phyloP scores from a whole-genome alignment of 2,888 invertebrate genomes.

The Athrips mouffetella region DNA sequence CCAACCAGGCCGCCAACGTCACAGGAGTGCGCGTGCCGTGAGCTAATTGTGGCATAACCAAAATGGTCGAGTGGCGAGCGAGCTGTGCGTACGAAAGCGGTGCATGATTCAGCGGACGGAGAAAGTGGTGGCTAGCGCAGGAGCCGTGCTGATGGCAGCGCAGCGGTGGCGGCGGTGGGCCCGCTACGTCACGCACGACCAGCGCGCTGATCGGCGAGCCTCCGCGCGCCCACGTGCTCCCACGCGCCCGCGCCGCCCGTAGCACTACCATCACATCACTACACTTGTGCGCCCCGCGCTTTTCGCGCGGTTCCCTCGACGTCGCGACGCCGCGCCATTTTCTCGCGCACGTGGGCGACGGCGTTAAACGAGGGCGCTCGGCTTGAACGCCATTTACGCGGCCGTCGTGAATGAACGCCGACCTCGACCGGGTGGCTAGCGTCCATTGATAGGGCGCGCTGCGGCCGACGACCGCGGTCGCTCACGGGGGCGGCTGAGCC shows the following conservation, averaged over 20 bases:
- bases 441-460: constrained; percentile 71
- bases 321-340: constrained; percentile 76
- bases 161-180: constrained; percentile 22
- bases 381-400: constrained; percentile 69
- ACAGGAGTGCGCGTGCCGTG: constrained; percentile 62
- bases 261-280: constrained; percentile 57
- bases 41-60: constrained; percentile 73
- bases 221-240: constrained; percentile 55
- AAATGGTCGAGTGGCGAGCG: constrained; percentile 55
- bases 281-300: constrained; percentile 67
- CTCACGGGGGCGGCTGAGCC: constrained; percentile 63
- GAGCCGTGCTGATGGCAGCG: constrained; percentile 31
- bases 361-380: constrained; percentile 58
- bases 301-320: constrained; percentile 72
- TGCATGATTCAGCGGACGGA: constrained; percentile 59
- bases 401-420: constrained; percentile 75
- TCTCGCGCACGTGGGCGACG: constrained; percentile 76
- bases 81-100: constrained; percentile 53
- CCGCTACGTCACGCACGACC: constrained; percentile 30
- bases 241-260: constrained; percentile 47
- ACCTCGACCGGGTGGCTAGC: constrained; percentile 69
- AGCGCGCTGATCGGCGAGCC: constrained; percentile 42
- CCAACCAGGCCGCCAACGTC: constrained; percentile 58
- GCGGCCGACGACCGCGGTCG: constrained; percentile 64
- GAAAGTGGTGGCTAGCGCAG: constrained; percentile 39